Base-by-base conservation (phyloP, 92 coral and sea anemone genomes). In the Epizoanthus rinbou region DNA sequence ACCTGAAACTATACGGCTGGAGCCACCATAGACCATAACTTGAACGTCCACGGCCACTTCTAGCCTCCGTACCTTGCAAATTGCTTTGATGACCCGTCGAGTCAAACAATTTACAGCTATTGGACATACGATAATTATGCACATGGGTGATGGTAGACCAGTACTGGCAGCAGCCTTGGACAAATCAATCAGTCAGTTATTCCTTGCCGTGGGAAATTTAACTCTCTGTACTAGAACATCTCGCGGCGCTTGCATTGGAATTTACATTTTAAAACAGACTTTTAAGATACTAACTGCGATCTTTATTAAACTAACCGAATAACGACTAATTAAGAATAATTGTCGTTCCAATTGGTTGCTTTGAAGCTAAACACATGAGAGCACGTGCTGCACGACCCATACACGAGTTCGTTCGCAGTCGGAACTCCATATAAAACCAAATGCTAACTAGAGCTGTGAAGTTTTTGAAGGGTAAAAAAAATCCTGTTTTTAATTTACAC, bases 101-200 rank as follows among this genome's bases (percentile, higher is more conserved):
- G 70, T 1, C 8, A 13, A 37, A 16, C 70, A 25, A 25, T 50
- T 50, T 50, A 24, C 70, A 37, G 1, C 70, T 23, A 24, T 65
- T 14, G 16, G 7, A 4, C 43, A 37, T 37, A 37, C 3, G 43
- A 37, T 37, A 37, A 37, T 37, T 37, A 37, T 37, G 43, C 43
- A 37, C 43, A 37, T 37, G 5, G 43, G 43, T 28, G 31, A 28
- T 28, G 31, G 31, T 28, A 28, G 31, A 28, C 31, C 31, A 28
- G 31, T 28, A 28, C 31, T 28, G 31, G 31, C 31, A 0, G 31
- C 2, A 74, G 54, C 80, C 33, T 28, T 24, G 23, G 3, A 11
- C 58, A 75, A 28, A 57, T 76, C 70, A 60, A 57, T 58, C 81
- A 57, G 24, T 75, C n/a, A 75, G 43, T 53, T 54, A 54, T 31